Base-by-base conservation (phyloP, 2,888 invertebrate genomes). In the Andrena fulva region DNA sequence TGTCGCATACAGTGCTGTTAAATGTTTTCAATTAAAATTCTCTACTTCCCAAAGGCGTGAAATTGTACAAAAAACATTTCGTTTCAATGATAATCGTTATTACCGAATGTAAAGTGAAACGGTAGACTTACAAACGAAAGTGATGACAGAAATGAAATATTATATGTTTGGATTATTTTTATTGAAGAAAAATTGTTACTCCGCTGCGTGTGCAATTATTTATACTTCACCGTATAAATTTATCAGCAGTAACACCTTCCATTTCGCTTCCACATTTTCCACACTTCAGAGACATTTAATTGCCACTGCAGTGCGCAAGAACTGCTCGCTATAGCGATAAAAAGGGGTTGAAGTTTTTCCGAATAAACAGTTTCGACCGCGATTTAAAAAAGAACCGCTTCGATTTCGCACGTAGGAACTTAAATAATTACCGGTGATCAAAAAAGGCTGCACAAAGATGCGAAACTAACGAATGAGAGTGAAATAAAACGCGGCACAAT, bases 271-370 rank as follows among this genome's bases (percentile, higher is more conserved):
- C 54, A 35, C 54, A 54, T 35, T 72, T 67, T 59, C 27, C 59
- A 24, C 73, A 35, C 66, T 62, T 62, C 56, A n/a, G 63, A 63
- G 60, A 76, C 74, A 62, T 82, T 84, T 79, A 82, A 82, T 84
- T 77, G 64, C 82, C 75, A 76, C 81, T 76, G 84, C 84, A 84
- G 50, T 82, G 81, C 81, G 82, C 70, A 82, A 81, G 64, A 75
- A 70, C 50, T 68, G 35, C 29, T 33, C 68, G 62, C 50, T 12
- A 31, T n/a, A 29, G 24, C 16, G 2, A 29, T 4, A 69, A 71
- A 66, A 80, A 33, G 42, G 20, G 24, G 12, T 8, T 12, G 50
- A 50, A 31, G 24, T 60, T 71, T 52, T 74, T 24, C 50, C 27
- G 60, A 24, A 35, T 33, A n/a, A 52, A 52, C 20, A 24, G 7